These are phyloP conservation scores for Trinectes maculatus DNA, from an alignment of 2,113 vertebrate genomes.

Conservation along the genomic window DNA sequence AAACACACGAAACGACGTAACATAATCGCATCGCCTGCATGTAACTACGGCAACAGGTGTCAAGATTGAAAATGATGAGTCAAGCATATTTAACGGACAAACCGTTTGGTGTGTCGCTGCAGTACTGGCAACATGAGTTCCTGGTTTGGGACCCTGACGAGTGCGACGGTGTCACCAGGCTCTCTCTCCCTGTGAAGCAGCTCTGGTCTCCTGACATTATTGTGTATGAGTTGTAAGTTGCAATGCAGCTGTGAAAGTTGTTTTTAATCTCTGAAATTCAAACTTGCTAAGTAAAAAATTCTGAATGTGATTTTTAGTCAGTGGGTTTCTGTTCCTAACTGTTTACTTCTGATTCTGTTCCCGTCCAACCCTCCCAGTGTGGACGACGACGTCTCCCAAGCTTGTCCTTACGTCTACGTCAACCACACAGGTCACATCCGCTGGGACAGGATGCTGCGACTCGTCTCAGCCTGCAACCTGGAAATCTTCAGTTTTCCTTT, in stretches of 20 bases:
- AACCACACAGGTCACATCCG: constrained; percentile 83
- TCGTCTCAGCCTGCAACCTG: constrained; percentile 86
- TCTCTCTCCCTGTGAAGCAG: constrained; percentile 81
- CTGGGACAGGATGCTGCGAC: constrained; percentile 82
- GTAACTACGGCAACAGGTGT: not conserved
- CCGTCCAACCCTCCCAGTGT: constrained; percentile 64
- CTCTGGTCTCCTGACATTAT: constrained; percentile 87
- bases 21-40: no score
- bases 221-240: constrained; percentile 84
- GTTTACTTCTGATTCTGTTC: not conserved
- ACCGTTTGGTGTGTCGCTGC: not conserved
- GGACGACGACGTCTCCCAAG: constrained; percentile 82
- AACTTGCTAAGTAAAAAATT: no score
- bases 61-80: not conserved
- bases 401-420: constrained; percentile 83
- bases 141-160: constrained; percentile 82
- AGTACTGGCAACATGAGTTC: constrained; percentile 85
- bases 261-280: no score
- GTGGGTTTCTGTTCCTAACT: not conserved
- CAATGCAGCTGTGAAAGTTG: not conserved
- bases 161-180: constrained; percentile 77
- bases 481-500: constrained; percentile 88
- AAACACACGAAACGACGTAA: not conserved
- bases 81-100: not conserved
- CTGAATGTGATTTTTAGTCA: not conserved